These are phyloP conservation scores for Siderastrea siderea DNA, from an alignment of 92 coral and sea anemone genomes.

Conservation along the genomic window DNA sequence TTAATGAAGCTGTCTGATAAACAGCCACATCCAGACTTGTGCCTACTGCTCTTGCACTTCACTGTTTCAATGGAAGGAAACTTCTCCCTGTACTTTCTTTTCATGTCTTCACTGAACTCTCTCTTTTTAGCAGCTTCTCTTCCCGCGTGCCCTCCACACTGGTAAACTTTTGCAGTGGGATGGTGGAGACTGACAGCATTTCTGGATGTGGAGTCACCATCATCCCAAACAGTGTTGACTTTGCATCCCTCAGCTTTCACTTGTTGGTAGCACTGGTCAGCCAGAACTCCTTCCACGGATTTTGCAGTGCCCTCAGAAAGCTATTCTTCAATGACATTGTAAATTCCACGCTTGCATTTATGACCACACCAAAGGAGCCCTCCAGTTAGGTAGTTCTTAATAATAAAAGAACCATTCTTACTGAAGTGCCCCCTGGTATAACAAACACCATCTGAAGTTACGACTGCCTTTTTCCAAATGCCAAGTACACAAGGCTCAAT, in stretches of 20 bases:
- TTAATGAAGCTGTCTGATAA: constrained; percentile 30
- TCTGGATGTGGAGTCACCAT: constrained; percentile 21
- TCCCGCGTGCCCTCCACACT: constrained; percentile 34
- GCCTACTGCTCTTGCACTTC: too few species aligned
- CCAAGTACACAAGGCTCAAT: constrained; percentile 14
- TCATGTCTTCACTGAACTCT: constrained; percentile 23
- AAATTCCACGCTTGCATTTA: constrained; percentile 48
- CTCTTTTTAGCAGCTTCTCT: constrained; percentile 41
- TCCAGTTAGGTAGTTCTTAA: constrained; percentile 64
- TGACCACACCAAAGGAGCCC: constrained; percentile 55
- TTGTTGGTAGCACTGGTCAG: too few species aligned
- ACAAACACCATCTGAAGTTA: neutral
- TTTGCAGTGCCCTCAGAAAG: neutral
- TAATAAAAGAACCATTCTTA: constrained; percentile 8
- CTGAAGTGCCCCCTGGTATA: too few species aligned
- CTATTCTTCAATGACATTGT: constrained; percentile 46
- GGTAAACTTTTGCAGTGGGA: constrained; percentile 10
- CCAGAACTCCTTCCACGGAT: too few species aligned
- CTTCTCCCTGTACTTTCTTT: neutral
- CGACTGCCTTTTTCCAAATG: constrained; percentile 42
- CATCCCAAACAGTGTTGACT: constrained; percentile 9
- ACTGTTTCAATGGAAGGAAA: too few species aligned
- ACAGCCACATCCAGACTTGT: constrained; percentile 15
- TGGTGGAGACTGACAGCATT: constrained; percentile 1
- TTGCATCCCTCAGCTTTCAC: too few species aligned